These are phyloP conservation scores for Podarcis siculus DNA, from an alignment of 2,797 vertebrate genomes.

Conservation along the genomic window DNA sequence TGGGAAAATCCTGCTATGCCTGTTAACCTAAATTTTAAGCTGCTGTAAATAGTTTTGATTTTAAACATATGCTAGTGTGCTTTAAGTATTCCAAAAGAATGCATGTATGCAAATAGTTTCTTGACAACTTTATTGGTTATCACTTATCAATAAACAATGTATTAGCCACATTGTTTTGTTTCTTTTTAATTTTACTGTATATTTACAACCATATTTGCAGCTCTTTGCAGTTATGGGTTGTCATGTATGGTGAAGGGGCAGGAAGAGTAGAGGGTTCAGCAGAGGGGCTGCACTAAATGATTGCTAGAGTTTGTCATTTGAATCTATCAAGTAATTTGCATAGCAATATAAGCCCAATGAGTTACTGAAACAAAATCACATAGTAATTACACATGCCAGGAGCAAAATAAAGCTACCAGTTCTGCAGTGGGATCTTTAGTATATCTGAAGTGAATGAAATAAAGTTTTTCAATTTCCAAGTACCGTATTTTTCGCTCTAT, in stretches of 20 bases:
- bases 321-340: background rate
- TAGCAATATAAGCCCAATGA: background rate
- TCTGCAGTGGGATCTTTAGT: background rate
- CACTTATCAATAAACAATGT: background rate
- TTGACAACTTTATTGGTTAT: background rate
- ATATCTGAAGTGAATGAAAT: background rate
- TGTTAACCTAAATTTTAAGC: background rate
- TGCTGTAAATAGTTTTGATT: conserved; percentile 16
- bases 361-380: background rate
- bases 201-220: background rate
- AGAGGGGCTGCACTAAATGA: background rate
- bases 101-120: background rate
- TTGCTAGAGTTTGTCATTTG: background rate
- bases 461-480: background rate
- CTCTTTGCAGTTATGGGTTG: no score
- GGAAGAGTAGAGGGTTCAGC: background rate
- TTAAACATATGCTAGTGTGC: background rate
- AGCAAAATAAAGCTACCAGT: background rate
- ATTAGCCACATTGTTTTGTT: background rate
- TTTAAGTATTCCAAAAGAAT: conserved; percentile 10
- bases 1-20: background rate
- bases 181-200: background rate
- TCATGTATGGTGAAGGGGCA: background rate
- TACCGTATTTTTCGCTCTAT: no score
- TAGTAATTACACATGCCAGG: background rate